Percentiles rank a stretch among this genome's conserved stretches.
phyloP scores from a whole-genome alignment of 53 echinoderm and acorn worm genomes.

The Arbacia lixula region DNA sequence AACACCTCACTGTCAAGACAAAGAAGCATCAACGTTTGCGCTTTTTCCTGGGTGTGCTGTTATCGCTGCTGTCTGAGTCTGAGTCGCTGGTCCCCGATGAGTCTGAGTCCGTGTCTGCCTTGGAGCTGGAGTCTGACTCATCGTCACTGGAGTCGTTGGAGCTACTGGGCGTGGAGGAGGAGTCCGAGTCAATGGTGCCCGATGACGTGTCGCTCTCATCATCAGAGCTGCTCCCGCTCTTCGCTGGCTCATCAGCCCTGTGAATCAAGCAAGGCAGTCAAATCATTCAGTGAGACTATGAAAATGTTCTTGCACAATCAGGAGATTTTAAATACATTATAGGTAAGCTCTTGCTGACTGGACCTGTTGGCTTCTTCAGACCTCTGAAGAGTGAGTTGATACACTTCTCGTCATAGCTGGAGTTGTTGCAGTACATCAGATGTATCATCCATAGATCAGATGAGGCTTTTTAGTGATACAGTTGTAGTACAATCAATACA shows the following conservation, averaged over 20 bases:
- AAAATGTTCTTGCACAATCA: too few relatives aligned
- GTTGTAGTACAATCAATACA: too few relatives aligned
- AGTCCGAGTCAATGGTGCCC: conserved; percentile 40
- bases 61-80: conserved; percentile 51
- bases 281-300: too few relatives aligned
- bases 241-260: background rate
- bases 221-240: conserved; percentile 25
- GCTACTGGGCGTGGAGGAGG: conserved; percentile 13
- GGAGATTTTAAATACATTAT: too few relatives aligned
- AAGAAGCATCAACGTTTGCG: conserved; percentile 38
- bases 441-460: too few relatives aligned
- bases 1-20: background rate
- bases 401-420: too few relatives aligned
- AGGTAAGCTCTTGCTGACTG: too few relatives aligned
- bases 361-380: too few relatives aligned
- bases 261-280: background rate
- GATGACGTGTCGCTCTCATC: conserved; percentile 47
- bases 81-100: conserved; percentile 63
- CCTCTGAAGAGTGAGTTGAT: too few relatives aligned
- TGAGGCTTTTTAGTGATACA: too few relatives aligned
- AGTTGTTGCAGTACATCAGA: too few relatives aligned
- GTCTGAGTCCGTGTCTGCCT: conserved; percentile 44
- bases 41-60: conserved; percentile 54
- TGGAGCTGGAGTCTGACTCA: conserved; percentile 40
- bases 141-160: conserved; percentile 26